Evolutionary conservation across 2,113 vertebrate species (phyloP), one percentile per base, ranked within the genome.

Genomic region (Mesembrinibis cayennensis): DNA sequence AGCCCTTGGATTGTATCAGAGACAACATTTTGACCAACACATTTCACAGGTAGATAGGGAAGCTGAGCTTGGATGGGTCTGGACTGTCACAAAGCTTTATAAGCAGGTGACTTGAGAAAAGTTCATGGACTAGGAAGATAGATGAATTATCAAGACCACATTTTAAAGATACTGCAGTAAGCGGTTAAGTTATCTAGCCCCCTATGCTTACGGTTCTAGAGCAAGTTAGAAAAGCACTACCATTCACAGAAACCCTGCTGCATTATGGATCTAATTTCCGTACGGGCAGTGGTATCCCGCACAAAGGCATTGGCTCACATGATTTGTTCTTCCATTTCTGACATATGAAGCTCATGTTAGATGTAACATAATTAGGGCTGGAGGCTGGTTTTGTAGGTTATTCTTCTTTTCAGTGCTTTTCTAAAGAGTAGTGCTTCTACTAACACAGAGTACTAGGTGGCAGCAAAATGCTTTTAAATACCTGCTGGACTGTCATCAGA

Each of bases 391-490:
- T 44, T 49, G 7, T 42, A 20, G 13, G 6, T n/a, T 63, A 17
- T 42, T 89, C 10, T 71, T 56, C 42, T 72, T 52, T 90, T 66
- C 29, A 18, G 9, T 62, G 18, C 13, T 84, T 82, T 94, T 79
- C 29, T 13, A 36, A 88, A 69, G 27, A 40, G 8, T 38, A 59
- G 8, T 81, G 72, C 10, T 74, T 85, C 89, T 89, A 52, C 69
- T 89, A 74, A 67, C 36, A 50, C 9, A 47, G 71, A 55, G 59
- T 94, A 91, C 96, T 95, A 96, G 95, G 52, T 91, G 96, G 95
- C 93, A 97, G 92, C 78, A 96, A 87, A 96, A 97, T 93, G 34
- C 91, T 72, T 91, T 87, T 91, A 90, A 79, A 90, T 78, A 89
- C 58, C 90, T 91, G 23, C n/a, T 79, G 73, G 21, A 40, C 30